Percentiles rank a stretch among this genome's conserved stretches.
phyloP scores from a whole-genome alignment of 2,888 invertebrate species.

The Pherbina coryleti region DNA sequence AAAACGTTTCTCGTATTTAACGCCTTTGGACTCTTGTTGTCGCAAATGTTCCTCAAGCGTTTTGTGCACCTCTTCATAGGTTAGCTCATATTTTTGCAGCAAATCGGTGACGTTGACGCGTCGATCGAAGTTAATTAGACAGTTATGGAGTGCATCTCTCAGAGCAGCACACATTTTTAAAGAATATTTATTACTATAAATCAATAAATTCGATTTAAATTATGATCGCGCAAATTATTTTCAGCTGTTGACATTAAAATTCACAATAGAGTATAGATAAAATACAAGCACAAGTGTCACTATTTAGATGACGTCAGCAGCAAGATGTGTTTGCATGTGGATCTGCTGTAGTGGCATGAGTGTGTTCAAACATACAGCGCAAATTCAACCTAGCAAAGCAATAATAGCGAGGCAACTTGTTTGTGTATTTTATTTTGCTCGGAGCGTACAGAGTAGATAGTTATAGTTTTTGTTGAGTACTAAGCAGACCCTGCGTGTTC shows the following conservation, averaged over 20 bases:
- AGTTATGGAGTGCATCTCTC: constrained; percentile 59
- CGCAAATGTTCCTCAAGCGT: constrained; percentile 54
- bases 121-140: constrained; percentile 62
- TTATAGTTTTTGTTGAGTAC: no score
- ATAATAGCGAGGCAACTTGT: no score
- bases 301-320: constrained; percentile 30
- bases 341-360: background rate
- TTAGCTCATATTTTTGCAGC: constrained; percentile 61
- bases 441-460: no score
- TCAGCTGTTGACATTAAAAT: constrained; percentile 30
- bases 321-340: constrained; percentile 23
- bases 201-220: background rate
- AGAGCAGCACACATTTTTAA: constrained; percentile 49
- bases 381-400: no score
- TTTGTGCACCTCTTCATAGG: constrained; percentile 57
- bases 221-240: background rate
- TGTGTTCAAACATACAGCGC: background rate
- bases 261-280: constrained; percentile 24
- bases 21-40: constrained; percentile 54
- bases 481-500: no score
- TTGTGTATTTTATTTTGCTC: no score
- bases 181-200: background rate
- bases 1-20: constrained; percentile 60
- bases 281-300: background rate
- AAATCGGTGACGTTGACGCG: constrained; percentile 63